A percentile compares a stretch with the other conserved stretches of the same genome.
Evolutionary conservation across 2,888 invertebrate species (phyloP).

Genomic region (Caenorhabditis becei): DNA sequence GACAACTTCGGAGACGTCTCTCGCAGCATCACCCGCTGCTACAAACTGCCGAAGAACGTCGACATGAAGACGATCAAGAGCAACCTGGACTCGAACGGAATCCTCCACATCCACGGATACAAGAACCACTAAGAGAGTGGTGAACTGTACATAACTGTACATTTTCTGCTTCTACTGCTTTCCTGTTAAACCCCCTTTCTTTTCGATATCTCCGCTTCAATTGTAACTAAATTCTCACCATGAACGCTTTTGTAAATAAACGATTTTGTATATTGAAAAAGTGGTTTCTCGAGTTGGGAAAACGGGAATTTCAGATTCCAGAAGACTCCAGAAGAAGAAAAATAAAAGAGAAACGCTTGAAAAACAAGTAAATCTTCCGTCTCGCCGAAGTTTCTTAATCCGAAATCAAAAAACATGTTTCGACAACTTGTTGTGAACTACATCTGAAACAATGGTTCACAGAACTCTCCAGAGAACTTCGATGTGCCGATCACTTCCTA

Average conservation of each 20-base stretch:
- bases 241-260: constrained; percentile 59
- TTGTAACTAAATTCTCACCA: constrained; percentile 4
- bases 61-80: constrained; percentile 64
- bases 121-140: constrained; percentile 43
- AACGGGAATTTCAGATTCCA: no score
- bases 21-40: constrained; percentile 58
- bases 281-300: no score
- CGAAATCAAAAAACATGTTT: no score
- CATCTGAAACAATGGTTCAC: no score
- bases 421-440: no score
- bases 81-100: constrained; percentile 59
- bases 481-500: no score
- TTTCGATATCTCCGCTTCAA: constrained; percentile 24
- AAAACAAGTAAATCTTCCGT: no score
- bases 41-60: constrained; percentile 61
- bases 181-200: background rate
- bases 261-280: constrained; percentile 27
- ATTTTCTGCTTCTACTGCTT: constrained; percentile 1
- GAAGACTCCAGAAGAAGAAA: no score
- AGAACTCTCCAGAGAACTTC: no score
- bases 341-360: no score
- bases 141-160: no score
- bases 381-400: no score
- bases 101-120: constrained; percentile 56
- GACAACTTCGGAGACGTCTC: constrained; percentile 59